phyloP scores from a whole-genome alignment of 2,113 vertebrate species.

The Patagioenas fasciata region DNA sequence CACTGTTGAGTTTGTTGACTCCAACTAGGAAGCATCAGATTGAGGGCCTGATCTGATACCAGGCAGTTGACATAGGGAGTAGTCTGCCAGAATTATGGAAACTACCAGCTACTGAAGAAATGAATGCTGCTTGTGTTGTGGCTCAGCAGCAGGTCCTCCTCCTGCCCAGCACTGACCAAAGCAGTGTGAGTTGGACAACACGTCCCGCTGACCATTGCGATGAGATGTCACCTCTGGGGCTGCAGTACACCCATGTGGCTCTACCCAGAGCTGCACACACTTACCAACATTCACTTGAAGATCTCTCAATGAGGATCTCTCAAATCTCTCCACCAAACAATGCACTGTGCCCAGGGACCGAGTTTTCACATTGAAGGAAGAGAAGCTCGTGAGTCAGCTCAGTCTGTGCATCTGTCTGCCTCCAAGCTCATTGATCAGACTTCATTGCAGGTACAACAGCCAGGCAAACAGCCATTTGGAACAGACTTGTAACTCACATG shows the following conservation, averaged over 20 bases:
- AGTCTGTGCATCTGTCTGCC: neutral
- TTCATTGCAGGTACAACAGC: neutral
- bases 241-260: neutral
- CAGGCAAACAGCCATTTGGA: neutral
- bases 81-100: neutral
- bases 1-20: neutral
- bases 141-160: neutral
- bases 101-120: neutral
- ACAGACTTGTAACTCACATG: neutral
- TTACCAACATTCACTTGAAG: accelerated
- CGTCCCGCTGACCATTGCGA: too few species aligned
- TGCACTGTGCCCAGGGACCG: neutral
- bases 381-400: neutral
- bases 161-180: neutral
- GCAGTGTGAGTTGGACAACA: accelerated
- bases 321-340: neutral
- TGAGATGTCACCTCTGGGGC: neutral
- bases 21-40: neutral
- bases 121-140: neutral
- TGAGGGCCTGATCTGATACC: too few species aligned
- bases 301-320: neutral
- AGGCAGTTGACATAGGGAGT: neutral
- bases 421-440: neutral
- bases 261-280: neutral
- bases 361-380: neutral